Conservation (phyloP, 2,113 vertebrate genomes). For the Chascanopsetta lugubris region DNA sequence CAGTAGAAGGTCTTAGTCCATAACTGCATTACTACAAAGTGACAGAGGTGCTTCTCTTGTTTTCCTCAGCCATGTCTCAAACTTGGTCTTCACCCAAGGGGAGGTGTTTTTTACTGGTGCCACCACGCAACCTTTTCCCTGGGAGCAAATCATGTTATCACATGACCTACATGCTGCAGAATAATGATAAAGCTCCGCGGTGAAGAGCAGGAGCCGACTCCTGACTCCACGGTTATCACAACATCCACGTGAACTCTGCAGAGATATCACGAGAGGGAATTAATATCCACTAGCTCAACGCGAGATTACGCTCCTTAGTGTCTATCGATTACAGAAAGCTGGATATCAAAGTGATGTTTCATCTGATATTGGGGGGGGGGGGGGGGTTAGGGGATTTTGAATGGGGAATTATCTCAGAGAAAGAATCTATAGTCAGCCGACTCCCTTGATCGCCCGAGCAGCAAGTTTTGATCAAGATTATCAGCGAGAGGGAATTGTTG, state of each 20-base stretch:
- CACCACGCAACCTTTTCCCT: conserved; percentile 14
- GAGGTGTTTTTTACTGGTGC: conserved; percentile 7
- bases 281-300: conserved; percentile 5
- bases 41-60: not conserved
- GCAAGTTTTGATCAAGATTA: not conserved
- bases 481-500: not conserved
- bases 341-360: conserved; percentile 30
- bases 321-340: conserved; percentile 40
- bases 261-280: conserved; percentile 1
- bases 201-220: conserved; percentile 6
- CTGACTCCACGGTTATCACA: conserved; percentile 13
- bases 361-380: conserved; percentile 21
- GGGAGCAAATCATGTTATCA: conserved; percentile 27
- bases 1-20: too few species aligned
- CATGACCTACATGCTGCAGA: conserved; percentile 26
- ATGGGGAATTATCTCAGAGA: conserved; percentile 4
- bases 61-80: conserved; percentile 20
- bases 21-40: not conserved
- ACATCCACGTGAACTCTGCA: conserved; percentile 10
- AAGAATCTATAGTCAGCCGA: conserved; percentile 2
- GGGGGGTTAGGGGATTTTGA: conserved; percentile 10
- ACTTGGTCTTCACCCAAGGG: conserved; percentile 13
- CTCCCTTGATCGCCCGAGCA: not conserved
- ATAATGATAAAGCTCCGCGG: not conserved
- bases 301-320: conserved; percentile 12